Percentiles rank a stretch among this genome's conserved stretches.
These are phyloP conservation scores for Choloepus hoffmanni DNA, from an alignment of 2,113 vertebrate genomes.

Conservation along the genomic window DNA sequence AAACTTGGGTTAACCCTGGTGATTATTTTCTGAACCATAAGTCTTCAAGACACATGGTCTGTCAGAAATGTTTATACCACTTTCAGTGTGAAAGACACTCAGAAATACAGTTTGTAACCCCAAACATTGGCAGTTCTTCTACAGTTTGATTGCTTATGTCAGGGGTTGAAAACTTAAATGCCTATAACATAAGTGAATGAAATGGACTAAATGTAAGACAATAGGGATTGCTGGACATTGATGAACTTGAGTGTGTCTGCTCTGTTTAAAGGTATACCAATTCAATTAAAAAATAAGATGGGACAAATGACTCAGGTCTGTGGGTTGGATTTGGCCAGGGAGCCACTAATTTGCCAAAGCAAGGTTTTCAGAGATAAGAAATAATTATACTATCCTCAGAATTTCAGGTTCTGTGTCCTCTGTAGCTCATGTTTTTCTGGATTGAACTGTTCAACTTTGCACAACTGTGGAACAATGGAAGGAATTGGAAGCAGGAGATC, in stretches of 20 bases:
- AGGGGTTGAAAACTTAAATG: conserved; percentile 8
- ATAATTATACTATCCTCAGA: not conserved
- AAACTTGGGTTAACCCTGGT: not conserved
- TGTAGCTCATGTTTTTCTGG: conserved; percentile 9
- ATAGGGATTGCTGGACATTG: not conserved
- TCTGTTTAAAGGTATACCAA: not conserved
- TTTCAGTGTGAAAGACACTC: not conserved
- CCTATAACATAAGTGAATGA: conserved; percentile 1
- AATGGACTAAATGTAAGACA: not conserved
- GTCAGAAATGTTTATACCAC: not conserved
- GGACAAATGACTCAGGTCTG: not conserved
- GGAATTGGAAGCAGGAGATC: not conserved
- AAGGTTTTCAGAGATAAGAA: not conserved
- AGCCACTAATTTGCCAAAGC: not conserved
- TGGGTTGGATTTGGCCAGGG: not conserved
- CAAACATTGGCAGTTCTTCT: not conserved
- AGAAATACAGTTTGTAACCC: conserved; percentile 18
- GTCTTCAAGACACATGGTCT: not conserved
- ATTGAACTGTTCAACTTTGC: not conserved
- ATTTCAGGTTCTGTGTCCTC: not conserved
- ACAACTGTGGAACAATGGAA: not conserved
- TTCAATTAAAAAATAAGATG: not conserved
- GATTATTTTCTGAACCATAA: conserved; percentile 43
- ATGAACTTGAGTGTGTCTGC: not conserved
- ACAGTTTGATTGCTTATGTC: not conserved